Base-by-base conservation (phyloP, 2,888 invertebrate genomes). In the Boloria euphrosyne region DNA sequence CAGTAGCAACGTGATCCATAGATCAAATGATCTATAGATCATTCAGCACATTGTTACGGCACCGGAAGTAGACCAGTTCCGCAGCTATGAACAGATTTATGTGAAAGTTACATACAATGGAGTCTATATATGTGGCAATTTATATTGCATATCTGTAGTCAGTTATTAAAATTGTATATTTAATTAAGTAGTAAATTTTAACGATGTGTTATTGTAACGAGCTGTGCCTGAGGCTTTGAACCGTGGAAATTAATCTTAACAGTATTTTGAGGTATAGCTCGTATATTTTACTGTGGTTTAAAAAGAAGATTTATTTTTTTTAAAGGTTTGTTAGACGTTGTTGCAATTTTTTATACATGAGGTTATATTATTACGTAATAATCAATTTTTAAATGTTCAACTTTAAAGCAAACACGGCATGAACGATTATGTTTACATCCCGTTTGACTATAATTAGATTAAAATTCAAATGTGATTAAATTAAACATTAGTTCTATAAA, bases 11-110 rank as follows among this genome's bases (percentile, higher is more conserved):
- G 4, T 13, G 31, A 57, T 63, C 43, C 50, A 57, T 63, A 57
- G 49, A 38, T 54, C 31, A 62, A 52, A 53, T 22, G 49, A 55
- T 51, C n/a, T 51, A 43, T 51, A 51, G 17, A 61, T 53, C 53
- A 62, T 50, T 62, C 53, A 59, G n/a, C 46, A 53, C 51, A 53
- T 57, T 57, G 57, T 64, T 64, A 64, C 57, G 38, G 55, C 55
- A 64, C 50, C 17, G 63, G 57, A 64, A 64, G 22, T 51, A 57
- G 50, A 64, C 47, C 57, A 46, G 57, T 57, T 57, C 57, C 38
- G 49, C 17, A 7, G 49, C 31, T 14, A 49, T 16, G 47, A 58
- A 16, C 22, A 13, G 31, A 31, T 49, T 59, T 38, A 49, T 16
- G 59, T 59, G 59, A 59, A 59, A 59, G 59, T 59, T 49, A 47